Conservation (phyloP, 2,797 vertebrate species). For the Rhadinocentrus ornatus region DNA sequence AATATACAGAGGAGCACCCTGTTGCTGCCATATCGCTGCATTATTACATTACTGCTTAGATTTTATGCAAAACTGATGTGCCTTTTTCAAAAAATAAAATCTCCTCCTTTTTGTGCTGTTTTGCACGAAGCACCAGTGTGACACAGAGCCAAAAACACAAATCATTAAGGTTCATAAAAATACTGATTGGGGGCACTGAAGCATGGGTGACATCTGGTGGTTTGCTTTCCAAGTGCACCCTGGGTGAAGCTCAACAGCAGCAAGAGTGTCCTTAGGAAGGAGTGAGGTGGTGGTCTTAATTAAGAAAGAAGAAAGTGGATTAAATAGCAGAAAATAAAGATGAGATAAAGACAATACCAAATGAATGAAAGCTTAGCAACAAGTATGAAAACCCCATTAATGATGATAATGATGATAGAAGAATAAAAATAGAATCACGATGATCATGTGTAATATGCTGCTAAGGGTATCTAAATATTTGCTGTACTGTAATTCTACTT, state of each 20-base stretch:
- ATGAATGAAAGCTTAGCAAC: constrained; percentile 23
- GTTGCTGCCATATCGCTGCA: constrained; percentile 29
- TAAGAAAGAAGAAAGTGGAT: constrained; percentile 32
- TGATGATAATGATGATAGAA: constrained; percentile 16
- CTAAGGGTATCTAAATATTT: constrained; percentile 9
- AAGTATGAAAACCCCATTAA: constrained; percentile 17
- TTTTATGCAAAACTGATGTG: not conserved
- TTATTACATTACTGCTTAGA: not conserved
- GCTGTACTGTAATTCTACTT: constrained; percentile 12
- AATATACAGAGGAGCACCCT: constrained; percentile 34
- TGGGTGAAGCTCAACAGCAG: constrained; percentile 29
- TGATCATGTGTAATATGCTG: not conserved
- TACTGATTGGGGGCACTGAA: constrained; percentile 43
- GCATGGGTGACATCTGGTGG: constrained; percentile 75
- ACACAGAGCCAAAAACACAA: constrained; percentile 59
- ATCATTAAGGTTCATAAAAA: constrained; percentile 57
- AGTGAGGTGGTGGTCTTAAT: constrained; percentile 41
- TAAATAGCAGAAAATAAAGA: constrained; percentile 30
- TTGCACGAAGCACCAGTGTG: constrained; percentile 44
- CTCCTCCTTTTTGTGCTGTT: constrained; percentile 19
- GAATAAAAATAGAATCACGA: constrained; percentile 11
- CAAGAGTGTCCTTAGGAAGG: not conserved
- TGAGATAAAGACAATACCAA: constrained; percentile 21
- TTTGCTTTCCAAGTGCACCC: constrained; percentile 48
- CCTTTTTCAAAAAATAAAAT: not conserved